These are phyloP conservation scores for Nymphicus hollandicus DNA, from an alignment of 2,113 vertebrate genomes.

Conservation along the genomic window DNA sequence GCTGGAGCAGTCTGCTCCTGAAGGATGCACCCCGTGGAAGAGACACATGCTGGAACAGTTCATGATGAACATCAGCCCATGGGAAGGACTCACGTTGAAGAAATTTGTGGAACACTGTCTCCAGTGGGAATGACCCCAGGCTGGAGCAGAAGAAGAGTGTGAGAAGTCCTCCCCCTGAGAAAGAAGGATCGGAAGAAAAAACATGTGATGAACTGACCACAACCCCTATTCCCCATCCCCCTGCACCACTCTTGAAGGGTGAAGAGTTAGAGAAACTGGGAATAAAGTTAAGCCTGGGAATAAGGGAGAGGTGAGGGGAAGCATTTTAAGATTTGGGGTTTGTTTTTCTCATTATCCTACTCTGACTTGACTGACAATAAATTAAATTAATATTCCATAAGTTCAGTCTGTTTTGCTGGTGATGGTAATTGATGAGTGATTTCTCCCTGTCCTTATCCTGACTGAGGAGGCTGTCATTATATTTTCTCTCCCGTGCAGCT, in stretches of 20 bases:
- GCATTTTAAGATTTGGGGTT: not conserved
- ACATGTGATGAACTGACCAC: not conserved
- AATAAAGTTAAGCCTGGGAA: not conserved
- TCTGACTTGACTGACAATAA: not conserved
- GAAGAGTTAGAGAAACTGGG: not conserved
- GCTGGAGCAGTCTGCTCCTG: not conserved
- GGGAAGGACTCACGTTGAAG: not conserved
- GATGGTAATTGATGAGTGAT: not conserved
- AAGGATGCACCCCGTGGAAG: no score
- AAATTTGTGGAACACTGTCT: not conserved
- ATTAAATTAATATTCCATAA: not conserved
- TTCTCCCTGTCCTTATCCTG: not conserved
- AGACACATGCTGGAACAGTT: not conserved
- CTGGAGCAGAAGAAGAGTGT: not conserved
- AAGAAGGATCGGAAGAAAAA: not conserved
- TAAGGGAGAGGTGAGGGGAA: rapidly evolving
- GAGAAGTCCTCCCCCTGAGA: not conserved
- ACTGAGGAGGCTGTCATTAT: not conserved
- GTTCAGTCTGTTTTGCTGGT: not conserved
- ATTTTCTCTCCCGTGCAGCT: not conserved
- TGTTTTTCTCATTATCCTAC: not conserved
- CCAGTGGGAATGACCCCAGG: not conserved
- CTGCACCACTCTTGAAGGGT: not conserved
- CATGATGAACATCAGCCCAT: not conserved
- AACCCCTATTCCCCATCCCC: not conserved